Evolutionary conservation across 2,888 invertebrate species (phyloP).

Genomic region (Pherbina coryleti): DNA sequence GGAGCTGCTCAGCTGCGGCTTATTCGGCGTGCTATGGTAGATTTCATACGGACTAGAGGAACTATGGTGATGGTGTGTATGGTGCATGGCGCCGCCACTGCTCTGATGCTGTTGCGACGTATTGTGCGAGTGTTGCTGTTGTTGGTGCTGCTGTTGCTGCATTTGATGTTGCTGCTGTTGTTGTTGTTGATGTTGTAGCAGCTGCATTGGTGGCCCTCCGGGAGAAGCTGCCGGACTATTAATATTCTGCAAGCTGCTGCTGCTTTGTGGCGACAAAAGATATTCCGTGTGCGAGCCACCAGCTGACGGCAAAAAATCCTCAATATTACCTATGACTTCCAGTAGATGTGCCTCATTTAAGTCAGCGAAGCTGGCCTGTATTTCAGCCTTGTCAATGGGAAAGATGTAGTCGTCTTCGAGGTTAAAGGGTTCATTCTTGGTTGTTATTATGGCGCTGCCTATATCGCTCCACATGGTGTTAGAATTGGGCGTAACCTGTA

Average conservation of each 20-base stretch:
- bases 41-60: conserved; percentile 68
- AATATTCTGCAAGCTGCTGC: conserved; percentile 52
- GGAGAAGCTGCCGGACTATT: conserved; percentile 59
- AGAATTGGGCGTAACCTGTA: conserved; percentile 60
- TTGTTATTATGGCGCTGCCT: conserved; percentile 68
- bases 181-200: conserved; percentile 62
- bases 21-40: conserved; percentile 68
- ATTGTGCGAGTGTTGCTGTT: conserved; percentile 50
- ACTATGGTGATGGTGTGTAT: conserved; percentile 55
- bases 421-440: conserved; percentile 75
- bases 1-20: conserved; percentile 60
- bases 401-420: conserved; percentile 93
- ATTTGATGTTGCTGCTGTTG: conserved; percentile 58
- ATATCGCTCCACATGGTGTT: conserved; percentile 70
- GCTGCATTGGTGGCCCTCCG: conserved; percentile 62
- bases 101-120: conserved; percentile 44
- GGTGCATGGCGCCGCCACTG: conserved; percentile 40
- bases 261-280: conserved; percentile 60
- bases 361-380: conserved; percentile 85
- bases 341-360: conserved; percentile 84
- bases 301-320: conserved; percentile 74
- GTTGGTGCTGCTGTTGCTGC: conserved; percentile 63
- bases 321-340: conserved; percentile 85
- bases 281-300: conserved; percentile 56
- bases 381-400: conserved; percentile 89